These are phyloP conservation scores for Ecliptopera silaceata DNA, from an alignment of 2,888 invertebrate genomes.

Conservation along the genomic window DNA sequence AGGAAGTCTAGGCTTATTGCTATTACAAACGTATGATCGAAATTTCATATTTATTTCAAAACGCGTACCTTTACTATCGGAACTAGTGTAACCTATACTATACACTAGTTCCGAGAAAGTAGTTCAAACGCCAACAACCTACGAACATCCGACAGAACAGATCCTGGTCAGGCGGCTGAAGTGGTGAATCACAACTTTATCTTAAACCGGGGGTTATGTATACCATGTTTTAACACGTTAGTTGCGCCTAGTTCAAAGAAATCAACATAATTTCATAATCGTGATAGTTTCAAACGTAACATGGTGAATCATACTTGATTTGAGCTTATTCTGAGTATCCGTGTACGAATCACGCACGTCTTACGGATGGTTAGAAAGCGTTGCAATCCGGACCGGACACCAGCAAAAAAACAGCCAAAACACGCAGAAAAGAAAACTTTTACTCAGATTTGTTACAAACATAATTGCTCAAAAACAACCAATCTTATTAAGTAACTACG, in stretches of 20 bases:
- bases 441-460: constrained; percentile 2
- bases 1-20: no score
- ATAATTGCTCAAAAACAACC: background rate
- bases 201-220: no score
- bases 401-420: constrained; percentile 59
- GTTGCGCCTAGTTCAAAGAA: no score
- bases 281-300: background rate
- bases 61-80: no score
- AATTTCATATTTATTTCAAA: no score
- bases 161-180: constrained; percentile 16
- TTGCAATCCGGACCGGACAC: constrained; percentile 67
- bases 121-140: constrained; percentile 16
- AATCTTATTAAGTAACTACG: background rate
- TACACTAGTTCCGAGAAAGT: constrained; percentile 24
- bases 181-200: no score
- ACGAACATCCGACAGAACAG: constrained; percentile 14
- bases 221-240: no score
- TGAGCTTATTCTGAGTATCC: constrained; percentile 55
- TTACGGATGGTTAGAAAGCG: constrained; percentile 74
- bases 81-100: no score
- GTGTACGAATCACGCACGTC: constrained; percentile 69
- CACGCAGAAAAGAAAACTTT: constrained; percentile 43
- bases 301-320: constrained; percentile 20
- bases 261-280: no score
- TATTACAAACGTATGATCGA: no score